Conservation (phyloP, 2,888 invertebrate genomes). For the Diaphora mendica region DNA sequence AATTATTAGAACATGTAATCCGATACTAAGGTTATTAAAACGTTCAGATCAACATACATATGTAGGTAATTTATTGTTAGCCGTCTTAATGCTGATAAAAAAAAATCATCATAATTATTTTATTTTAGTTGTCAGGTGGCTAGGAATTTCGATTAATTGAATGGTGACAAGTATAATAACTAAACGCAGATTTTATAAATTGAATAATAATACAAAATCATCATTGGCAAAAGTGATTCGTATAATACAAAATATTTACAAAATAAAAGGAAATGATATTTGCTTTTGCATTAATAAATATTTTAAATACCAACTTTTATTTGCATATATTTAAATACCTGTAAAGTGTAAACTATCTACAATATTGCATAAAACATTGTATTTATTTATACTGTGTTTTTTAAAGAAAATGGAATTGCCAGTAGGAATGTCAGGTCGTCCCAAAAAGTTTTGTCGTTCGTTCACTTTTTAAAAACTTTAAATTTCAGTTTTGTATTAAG, state of each 20-base stretch:
- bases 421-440: not conserved
- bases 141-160: too few species aligned
- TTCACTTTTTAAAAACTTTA: not conserved
- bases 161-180: too few species aligned
- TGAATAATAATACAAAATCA: too few species aligned
- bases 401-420: not conserved
- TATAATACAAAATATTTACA: not conserved
- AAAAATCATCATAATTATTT: not conserved
- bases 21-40: conserved; percentile 29
- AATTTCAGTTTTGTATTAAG: not conserved
- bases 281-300: not conserved
- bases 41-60: not conserved
- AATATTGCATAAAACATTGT: not conserved
- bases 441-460: not conserved
- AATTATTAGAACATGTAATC: conserved; percentile 35
- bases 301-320: not conserved
- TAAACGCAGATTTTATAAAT: too few species aligned
- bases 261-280: not conserved
- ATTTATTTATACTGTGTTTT: not conserved
- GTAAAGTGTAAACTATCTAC: not conserved
- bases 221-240: not conserved
- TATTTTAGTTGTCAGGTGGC: not conserved
- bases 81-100: not conserved
- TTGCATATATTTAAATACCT: too few species aligned
- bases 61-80: not conserved